Evolutionary conservation across 2,797 vertebrate species (phyloP).

Genomic region (Pitangus sulphuratus): DNA sequence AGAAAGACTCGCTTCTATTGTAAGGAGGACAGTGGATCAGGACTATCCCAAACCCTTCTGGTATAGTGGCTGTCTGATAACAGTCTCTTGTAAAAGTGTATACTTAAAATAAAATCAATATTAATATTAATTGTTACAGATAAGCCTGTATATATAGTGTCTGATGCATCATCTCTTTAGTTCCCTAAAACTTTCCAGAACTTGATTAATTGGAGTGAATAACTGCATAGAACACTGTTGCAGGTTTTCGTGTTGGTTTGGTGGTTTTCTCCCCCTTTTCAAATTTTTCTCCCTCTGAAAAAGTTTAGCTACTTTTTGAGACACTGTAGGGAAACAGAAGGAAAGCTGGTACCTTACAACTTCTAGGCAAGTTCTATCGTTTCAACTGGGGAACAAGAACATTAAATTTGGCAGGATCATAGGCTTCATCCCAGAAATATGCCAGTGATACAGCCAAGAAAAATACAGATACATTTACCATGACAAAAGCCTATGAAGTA

Average conservation of each 20-base stretch:
- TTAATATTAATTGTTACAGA: neutral
- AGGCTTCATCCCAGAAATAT: neutral
- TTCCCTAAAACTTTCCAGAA: neutral
- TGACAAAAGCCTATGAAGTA: neutral
- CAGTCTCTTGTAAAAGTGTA: neutral
- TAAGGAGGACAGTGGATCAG: neutral
- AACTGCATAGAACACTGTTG: neutral
- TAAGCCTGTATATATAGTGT: neutral
- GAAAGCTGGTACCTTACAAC: neutral
- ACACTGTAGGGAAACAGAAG: neutral
- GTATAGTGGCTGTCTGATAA: accelerated
- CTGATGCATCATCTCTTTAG: neutral
- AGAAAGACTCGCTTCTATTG: neutral
- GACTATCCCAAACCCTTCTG: neutral
- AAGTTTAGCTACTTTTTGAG: neutral
- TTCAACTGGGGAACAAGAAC: neutral
- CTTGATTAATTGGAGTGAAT: neutral
- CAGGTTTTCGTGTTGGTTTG: neutral
- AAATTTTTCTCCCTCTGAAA: neutral
- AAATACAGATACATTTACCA: neutral
- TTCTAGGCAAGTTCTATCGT: neutral
- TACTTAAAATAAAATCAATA: neutral
- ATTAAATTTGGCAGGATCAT: neutral
- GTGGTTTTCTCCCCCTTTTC: accelerated
- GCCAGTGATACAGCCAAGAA: neutral